Conservation (phyloP, 2,797 vertebrate species). For the Loriculus beryllinus region DNA sequence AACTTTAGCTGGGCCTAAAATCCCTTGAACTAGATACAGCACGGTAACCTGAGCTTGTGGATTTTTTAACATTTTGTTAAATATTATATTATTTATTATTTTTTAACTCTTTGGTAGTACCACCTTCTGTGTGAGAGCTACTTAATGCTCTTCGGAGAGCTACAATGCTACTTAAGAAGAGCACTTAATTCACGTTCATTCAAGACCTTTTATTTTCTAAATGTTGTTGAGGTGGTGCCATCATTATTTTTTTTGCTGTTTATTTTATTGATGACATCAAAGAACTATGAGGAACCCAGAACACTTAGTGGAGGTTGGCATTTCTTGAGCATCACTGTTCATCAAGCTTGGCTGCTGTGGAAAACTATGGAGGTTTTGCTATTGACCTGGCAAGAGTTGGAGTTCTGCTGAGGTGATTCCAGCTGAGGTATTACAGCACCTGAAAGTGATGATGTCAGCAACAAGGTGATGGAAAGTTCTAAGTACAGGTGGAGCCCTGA, state of each 20-base stretch:
- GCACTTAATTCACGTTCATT: background rate
- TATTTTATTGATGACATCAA: background rate
- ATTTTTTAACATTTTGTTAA: background rate
- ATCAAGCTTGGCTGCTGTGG: background rate
- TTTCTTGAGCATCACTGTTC: background rate
- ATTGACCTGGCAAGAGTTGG: background rate
- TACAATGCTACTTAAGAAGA: background rate
- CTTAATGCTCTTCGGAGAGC: background rate
- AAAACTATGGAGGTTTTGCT: background rate
- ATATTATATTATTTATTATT: background rate
- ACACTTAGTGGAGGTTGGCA: background rate
- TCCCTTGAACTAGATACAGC: slow-evolving; percentile 6
- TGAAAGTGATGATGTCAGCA: background rate
- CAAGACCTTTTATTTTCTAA: background rate
- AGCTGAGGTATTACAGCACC: background rate
- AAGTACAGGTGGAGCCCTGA: background rate
- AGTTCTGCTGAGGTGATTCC: background rate
- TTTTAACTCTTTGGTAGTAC: background rate
- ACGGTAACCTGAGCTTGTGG: background rate
- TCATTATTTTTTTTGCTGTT: background rate
- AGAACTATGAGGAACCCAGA: background rate
- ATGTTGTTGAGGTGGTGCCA: background rate
- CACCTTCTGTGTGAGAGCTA: background rate
- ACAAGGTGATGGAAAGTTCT: background rate
- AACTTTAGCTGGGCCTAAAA: slow-evolving; percentile 56